phyloP scores from a whole-genome alignment of 2,888 invertebrate species.

The Trilocha varians region DNA sequence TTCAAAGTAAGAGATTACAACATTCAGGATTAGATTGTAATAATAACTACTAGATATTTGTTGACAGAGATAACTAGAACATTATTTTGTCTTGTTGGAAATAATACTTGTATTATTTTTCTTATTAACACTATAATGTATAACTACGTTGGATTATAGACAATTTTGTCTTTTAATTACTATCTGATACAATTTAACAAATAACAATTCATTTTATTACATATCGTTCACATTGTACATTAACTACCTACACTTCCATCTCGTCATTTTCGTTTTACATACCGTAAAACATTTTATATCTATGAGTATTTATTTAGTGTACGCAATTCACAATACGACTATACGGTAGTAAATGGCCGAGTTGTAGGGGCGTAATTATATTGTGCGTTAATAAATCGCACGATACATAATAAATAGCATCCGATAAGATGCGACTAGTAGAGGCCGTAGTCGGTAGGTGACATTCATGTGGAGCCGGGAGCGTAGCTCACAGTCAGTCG shows the following conservation, averaged over 20 bases:
- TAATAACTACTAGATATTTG: not conserved
- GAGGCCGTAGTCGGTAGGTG: constrained; percentile 11
- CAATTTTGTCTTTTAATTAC: constrained; percentile 44
- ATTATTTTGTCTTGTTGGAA: not conserved
- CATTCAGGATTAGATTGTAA: constrained; percentile 1
- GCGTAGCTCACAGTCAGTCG: constrained; percentile 22
- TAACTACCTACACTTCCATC: constrained; percentile 51
- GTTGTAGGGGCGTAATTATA: not conserved
- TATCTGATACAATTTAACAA: constrained; percentile 56
- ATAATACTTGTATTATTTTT: constrained; percentile 4
- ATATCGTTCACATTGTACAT: constrained; percentile 60
- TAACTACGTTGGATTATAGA: constrained; percentile 39
- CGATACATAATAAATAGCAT: constrained; percentile 11
- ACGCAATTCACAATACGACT: constrained; percentile 24
- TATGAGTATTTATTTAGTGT: not conserved
- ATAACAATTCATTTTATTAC: constrained; percentile 54
- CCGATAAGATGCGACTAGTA: constrained; percentile 11
- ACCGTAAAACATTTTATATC: constrained; percentile 7
- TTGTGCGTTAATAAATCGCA: constrained; percentile 27
- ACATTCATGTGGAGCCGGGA: constrained; percentile 35
- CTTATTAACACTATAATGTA: constrained; percentile 5
- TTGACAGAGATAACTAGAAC: not conserved
- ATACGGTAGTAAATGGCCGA: not conserved
- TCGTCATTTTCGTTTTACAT: constrained; percentile 37
- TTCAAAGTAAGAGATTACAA: not conserved